Conservation (phyloP, 2,797 vertebrate genomes). For the Enoplosus armatus region DNA sequence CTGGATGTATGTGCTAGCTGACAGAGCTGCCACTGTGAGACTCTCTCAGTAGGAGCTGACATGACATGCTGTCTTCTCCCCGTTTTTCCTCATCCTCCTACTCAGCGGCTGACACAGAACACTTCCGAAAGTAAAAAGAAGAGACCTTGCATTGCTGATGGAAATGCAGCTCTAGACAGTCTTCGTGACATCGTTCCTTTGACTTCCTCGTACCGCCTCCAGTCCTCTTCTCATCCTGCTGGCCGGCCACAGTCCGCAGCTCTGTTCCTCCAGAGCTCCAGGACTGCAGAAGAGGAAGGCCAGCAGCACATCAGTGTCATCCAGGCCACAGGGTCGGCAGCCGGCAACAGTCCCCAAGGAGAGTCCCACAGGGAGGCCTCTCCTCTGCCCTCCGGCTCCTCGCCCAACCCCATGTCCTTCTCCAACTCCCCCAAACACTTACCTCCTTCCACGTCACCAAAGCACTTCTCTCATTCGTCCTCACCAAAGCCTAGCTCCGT, state of each 20-base stretch:
- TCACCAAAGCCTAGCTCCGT: constrained; percentile 43
- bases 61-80: constrained; percentile 74
- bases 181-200: constrained; percentile 84
- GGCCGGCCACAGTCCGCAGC: constrained; percentile 88
- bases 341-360: constrained; percentile 86
- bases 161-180: constrained; percentile 83
- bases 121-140: constrained; percentile 85
- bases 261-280: constrained; percentile 89
- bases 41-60: constrained; percentile 67
- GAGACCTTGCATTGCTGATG: constrained; percentile 83
- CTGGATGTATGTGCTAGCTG: constrained; percentile 65
- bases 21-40: constrained; percentile 70
- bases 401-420: constrained; percentile 44
- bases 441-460: constrained; percentile 50
- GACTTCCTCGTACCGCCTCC: constrained; percentile 88
- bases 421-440: constrained; percentile 56
- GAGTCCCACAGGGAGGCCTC: constrained; percentile 88
- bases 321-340: constrained; percentile 91
- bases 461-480: constrained; percentile 35
- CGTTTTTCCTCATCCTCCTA: constrained; percentile 70
- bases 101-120: constrained; percentile 90
- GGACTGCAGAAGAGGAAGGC: constrained; percentile 88
- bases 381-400: constrained; percentile 84
- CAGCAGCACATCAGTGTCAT: constrained; percentile 95
- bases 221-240: constrained; percentile 82